Percentiles rank a stretch among this genome's conserved stretches.
These are phyloP conservation scores for Daktulosphaira vitifoliae DNA, from an alignment of 1,140 invertebrate genomes.

Conservation along the genomic window DNA sequence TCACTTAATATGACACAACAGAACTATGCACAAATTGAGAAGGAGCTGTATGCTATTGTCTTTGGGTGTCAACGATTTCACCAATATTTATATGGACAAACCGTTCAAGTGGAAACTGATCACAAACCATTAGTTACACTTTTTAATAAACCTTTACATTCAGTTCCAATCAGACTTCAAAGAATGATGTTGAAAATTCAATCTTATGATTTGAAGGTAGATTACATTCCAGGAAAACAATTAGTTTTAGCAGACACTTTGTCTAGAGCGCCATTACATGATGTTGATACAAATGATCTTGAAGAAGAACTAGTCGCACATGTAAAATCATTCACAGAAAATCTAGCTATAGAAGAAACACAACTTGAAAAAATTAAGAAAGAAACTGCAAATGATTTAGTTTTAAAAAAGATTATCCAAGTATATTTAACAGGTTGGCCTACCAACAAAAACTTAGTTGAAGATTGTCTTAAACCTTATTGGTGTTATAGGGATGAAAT, in stretches of 20 bases:
- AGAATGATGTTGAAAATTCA: constrained; percentile 42
- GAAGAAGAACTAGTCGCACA: constrained; percentile 20
- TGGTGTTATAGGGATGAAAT: constrained; percentile 41
- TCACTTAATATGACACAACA: no score
- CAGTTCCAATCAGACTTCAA: constrained; percentile 43
- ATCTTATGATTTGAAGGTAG: constrained; percentile 39
- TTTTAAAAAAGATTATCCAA: no score
- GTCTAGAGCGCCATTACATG: constrained; percentile 40
- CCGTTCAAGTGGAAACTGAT: constrained; percentile 43
- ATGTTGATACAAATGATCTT: constrained; percentile 38
- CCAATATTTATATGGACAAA: constrained; percentile 41
- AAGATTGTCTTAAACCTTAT: constrained; percentile 38
- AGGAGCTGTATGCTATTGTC: no score
- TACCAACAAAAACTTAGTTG: no score
- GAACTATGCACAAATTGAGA: no score
- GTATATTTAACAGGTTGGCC: no score
- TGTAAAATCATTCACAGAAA: not conserved
- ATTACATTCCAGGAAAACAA: no score
- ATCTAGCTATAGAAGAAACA: no score
- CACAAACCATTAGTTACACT: constrained; percentile 47
- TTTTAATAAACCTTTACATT: constrained; percentile 43
- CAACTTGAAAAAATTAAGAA: constrained; percentile 39
- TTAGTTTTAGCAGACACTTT: constrained; percentile 45
- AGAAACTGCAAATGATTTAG: no score
- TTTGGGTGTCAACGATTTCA: constrained; percentile 41